These are phyloP conservation scores for Abramis brama DNA, from an alignment of 2,113 vertebrate species.

Conservation along the genomic window DNA sequence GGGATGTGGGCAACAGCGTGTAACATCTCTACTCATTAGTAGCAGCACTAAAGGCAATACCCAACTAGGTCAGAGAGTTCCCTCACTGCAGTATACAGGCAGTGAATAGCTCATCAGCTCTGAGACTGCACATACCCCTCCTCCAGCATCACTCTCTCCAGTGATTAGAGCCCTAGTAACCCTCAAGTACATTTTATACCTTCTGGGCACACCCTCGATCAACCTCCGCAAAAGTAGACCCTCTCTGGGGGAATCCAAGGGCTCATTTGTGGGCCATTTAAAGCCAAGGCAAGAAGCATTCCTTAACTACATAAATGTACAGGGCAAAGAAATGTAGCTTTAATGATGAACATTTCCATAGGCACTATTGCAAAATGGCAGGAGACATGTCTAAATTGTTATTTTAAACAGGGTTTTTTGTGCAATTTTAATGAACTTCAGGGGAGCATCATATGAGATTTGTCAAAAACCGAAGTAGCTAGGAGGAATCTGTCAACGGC, in stretches of 20 bases:
- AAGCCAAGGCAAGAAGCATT: slow-evolving; percentile 16
- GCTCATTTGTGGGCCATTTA: slow-evolving; percentile 34
- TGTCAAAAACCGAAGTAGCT: slow-evolving; percentile 41
- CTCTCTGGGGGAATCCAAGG: slow-evolving; percentile 27
- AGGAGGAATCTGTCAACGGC: slow-evolving; percentile 36
- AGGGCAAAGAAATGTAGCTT: slow-evolving; percentile 23
- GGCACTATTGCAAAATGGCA: slow-evolving; percentile 25
- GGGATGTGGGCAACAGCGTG: slow-evolving; percentile 53
- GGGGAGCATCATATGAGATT: slow-evolving; percentile 54
- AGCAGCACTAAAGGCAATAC: slow-evolving; percentile 53
- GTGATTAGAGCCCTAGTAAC: slow-evolving; percentile 41
- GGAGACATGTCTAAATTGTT: slow-evolving; percentile 42
- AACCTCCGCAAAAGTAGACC: slow-evolving; percentile 21
- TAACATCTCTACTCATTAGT: slow-evolving; percentile 61
- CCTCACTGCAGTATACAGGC: slow-evolving; percentile 32
- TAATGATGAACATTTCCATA: slow-evolving; percentile 43
- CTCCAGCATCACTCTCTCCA: slow-evolving; percentile 25
- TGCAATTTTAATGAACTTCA: slow-evolving; percentile 59
- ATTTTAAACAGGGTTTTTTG: slow-evolving; percentile 39
- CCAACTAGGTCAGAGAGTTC: slow-evolving; percentile 48
- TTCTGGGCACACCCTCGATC: slow-evolving; percentile 20
- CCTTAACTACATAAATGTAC: slow-evolving; percentile 3
- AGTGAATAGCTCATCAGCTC: slow-evolving; percentile 22
- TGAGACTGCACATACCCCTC: slow-evolving; percentile 6
- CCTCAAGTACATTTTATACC: slow-evolving; percentile 34